Conservation (phyloP, 1,140 invertebrate genomes). For the Bradysia coprophila region DNA sequence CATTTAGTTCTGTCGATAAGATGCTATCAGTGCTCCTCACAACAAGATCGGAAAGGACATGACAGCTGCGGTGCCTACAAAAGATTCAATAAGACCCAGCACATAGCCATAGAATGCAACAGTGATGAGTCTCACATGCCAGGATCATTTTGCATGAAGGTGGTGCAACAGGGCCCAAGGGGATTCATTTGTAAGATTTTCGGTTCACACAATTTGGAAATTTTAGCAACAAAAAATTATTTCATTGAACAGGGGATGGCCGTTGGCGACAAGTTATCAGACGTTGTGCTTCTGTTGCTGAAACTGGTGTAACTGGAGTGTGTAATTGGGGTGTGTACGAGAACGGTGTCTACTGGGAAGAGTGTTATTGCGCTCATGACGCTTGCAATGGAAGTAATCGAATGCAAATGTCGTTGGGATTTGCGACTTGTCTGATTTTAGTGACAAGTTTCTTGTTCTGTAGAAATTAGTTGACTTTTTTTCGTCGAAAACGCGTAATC, state of each 20-base stretch:
- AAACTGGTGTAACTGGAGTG: conserved; percentile 75
- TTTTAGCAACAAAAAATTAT: conserved; percentile 1
- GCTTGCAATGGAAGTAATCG: conserved; percentile 42
- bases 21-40: conserved; percentile 78
- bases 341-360: conserved; percentile 88
- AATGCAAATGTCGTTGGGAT: neutral
- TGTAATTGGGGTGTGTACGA: conserved; percentile 89
- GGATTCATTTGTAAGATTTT: conserved; percentile 73
- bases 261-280: conserved; percentile 82
- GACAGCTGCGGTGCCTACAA: conserved; percentile 79
- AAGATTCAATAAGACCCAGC: conserved; percentile 55
- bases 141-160: conserved; percentile 86
- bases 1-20: conserved; percentile 41
- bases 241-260: conserved; percentile 56
- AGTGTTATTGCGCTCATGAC: conserved; percentile 81
- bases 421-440: too few species aligned
- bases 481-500: too few species aligned
- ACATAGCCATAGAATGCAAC: conserved; percentile 75
- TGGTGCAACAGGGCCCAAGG: conserved; percentile 69
- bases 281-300: conserved; percentile 73
- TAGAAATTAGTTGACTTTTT: too few species aligned
- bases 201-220: neutral
- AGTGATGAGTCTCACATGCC: conserved; percentile 76
- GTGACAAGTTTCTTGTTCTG: neutral
- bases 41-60: conserved; percentile 47